Evolutionary conservation across 2,113 vertebrate genomes (phyloP), one percentile per base, ranked within the genome.

Genomic region (Phasianus colchicus): DNA sequence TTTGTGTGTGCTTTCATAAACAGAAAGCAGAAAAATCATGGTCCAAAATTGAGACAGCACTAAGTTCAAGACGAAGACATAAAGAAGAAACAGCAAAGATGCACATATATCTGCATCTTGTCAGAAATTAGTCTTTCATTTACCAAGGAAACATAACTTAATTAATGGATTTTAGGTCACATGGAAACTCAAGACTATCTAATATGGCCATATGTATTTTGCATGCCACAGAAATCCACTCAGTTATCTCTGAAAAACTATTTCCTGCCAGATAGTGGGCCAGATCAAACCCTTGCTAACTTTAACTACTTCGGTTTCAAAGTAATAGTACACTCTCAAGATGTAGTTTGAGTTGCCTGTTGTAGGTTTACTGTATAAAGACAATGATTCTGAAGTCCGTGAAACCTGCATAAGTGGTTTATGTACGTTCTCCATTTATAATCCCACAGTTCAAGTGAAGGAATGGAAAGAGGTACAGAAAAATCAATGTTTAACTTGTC

Each of bases 401-500:
- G 90, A 94, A 92, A 94, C 82, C 22, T 60, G 86, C 95, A 75
- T 88, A 78, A 90, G 60, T 89, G 86, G 77, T 91, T 30, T 54
- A 52, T 74, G 66, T 58, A 50, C 90, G 86, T 83, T 69, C 89
- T 96, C 71, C 71, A 94, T 89, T 38, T 82, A 79, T 76, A 91
- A 89, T 75, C 78, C 92, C 40, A 83, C 42, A 78, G 1, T 91
- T 89, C 0, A 1, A 96, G 96, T 94, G 89, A 92, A 96, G 89
- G 88, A 97, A 90, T 92, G 90, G 96, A 96, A 87, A 19, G 38
- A 96, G 75, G 96, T 83, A 95, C 94, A 96, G 84, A 72, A 88
- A 89, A 97, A 97, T 98, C 96, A 98, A 97, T 98, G 97, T 98
- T 98, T 98, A 98, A 98, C 98, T 96, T 97, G 95, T 97, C 87